Conservation (phyloP, 1,140 invertebrate genomes). For the Sinella curviseta region DNA sequence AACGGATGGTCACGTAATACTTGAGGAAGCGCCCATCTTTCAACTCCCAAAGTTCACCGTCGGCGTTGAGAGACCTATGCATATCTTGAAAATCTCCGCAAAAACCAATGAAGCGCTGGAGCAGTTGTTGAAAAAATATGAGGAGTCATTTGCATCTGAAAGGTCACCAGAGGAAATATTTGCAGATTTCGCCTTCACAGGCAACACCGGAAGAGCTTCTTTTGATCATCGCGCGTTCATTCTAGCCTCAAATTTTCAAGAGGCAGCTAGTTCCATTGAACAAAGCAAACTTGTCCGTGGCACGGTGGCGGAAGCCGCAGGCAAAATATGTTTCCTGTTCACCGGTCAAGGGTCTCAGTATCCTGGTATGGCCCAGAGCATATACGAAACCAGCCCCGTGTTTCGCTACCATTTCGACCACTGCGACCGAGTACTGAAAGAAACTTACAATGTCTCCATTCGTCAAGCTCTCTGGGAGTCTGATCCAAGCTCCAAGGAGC, state of each 20-base stretch:
- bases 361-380: background rate
- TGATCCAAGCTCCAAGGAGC: background rate
- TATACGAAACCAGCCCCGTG: slow-evolving; percentile 4
- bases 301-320: background rate
- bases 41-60: background rate
- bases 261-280: background rate
- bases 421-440: background rate
- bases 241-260: background rate
- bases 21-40: background rate
- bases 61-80: background rate
- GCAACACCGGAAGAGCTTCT: background rate
- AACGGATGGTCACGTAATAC: background rate
- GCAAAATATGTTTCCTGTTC: slow-evolving; percentile 14
- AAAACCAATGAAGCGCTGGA: background rate
- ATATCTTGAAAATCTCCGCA: background rate
- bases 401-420: background rate
- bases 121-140: background rate
- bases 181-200: background rate
- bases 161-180: background rate
- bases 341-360: slow-evolving; percentile 23
- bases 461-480: background rate
- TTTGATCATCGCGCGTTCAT: background rate
- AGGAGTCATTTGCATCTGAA: background rate
- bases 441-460: background rate
- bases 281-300: background rate